These are phyloP conservation scores for Labrus mixtus DNA, from an alignment of 2,113 vertebrate species.

Conservation along the genomic window DNA sequence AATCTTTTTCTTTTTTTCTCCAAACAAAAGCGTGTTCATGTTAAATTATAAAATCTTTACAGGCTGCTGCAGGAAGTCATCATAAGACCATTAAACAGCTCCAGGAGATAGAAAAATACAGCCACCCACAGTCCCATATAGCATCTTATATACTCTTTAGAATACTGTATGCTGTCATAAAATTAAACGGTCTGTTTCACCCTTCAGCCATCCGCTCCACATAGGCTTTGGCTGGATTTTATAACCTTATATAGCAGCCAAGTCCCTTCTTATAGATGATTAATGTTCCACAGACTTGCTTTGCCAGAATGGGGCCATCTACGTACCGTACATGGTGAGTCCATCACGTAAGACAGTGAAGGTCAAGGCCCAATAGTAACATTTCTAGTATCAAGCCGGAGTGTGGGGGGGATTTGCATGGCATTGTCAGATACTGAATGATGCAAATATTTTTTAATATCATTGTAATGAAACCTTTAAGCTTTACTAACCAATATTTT, in stretches of 20 bases:
- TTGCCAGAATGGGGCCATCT: slow-evolving; percentile 63
- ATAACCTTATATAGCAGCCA: slow-evolving; percentile 58
- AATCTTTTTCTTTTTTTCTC: not conserved
- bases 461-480: not conserved
- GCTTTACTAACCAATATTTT: not conserved
- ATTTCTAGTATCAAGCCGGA: slow-evolving; percentile 4
- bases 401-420: not conserved
- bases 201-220: slow-evolving; percentile 14
- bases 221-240: slow-evolving; percentile 37
- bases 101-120: not conserved
- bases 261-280: slow-evolving; percentile 64
- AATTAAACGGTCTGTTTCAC: slow-evolving; percentile 43
- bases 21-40: slow-evolving; percentile 16
- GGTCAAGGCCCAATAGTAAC: slow-evolving; percentile 52
- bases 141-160: not conserved
- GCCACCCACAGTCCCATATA: not conserved
- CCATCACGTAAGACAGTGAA: slow-evolving; percentile 70
- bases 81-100: slow-evolving; percentile 25
- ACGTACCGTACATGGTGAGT: slow-evolving; percentile 50
- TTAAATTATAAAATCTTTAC: slow-evolving; percentile 17
- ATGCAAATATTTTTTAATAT: not conserved
- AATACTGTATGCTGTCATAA: slow-evolving; percentile 5
- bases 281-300: slow-evolving; percentile 54
- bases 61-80: slow-evolving; percentile 16
- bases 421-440: not conserved